Conservation (phyloP, 2,888 invertebrate genomes). For the Lithophane socia region DNA sequence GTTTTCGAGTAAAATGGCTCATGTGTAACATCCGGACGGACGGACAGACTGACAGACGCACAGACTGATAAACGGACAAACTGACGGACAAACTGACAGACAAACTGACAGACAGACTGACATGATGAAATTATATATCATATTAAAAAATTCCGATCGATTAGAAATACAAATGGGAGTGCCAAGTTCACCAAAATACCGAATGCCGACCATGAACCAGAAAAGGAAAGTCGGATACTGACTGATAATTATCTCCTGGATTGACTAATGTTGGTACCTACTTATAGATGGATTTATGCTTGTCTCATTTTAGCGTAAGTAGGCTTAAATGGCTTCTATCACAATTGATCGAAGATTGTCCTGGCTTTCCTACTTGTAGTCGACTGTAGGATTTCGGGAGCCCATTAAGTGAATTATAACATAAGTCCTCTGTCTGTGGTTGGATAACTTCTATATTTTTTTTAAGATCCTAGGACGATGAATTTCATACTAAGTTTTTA, state of each 20-base stretch:
- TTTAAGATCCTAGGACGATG: background rate
- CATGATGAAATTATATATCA: background rate
- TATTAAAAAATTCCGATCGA: background rate
- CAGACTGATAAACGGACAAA: too few relatives aligned
- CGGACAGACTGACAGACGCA: too few relatives aligned
- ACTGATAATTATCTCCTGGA: background rate
- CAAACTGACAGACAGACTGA: background rate
- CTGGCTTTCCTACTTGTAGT: background rate
- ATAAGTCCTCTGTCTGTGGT: background rate
- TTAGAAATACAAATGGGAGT: background rate
- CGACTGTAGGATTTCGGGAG: background rate
- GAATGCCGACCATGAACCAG: conserved; percentile 5
- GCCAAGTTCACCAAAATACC: background rate
- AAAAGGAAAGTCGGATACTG: background rate
- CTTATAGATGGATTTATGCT: conserved; percentile 2
- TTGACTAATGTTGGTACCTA: conserved; percentile 2
- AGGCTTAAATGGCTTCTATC: too few relatives aligned
- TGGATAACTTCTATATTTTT: background rate
- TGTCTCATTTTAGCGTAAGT: background rate
- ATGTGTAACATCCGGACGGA: background rate
- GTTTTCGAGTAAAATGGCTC: too few relatives aligned
- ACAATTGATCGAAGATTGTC: background rate
- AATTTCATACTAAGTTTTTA: too few relatives aligned
- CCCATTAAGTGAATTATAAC: background rate
- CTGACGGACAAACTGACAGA: background rate